Conservation (phyloP, 2,888 invertebrate genomes). For the Bombylius major region DNA sequence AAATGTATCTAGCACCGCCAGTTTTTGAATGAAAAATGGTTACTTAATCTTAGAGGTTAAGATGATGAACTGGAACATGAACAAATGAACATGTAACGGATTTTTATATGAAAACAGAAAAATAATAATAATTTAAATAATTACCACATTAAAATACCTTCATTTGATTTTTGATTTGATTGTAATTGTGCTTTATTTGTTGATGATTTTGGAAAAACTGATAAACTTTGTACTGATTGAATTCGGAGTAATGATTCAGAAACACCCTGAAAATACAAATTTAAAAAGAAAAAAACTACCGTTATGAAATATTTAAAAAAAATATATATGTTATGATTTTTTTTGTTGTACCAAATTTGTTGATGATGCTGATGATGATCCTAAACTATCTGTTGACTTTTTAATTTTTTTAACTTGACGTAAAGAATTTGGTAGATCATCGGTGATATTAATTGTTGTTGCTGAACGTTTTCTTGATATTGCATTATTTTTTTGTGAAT, state of each 20-base stretch:
- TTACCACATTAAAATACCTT: not conserved
- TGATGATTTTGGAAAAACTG: not conserved
- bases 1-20: too few relatives aligned
- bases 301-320: not conserved
- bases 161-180: not conserved
- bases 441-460: not conserved
- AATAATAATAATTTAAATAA: not conserved
- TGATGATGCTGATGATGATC: not conserved
- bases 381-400: not conserved
- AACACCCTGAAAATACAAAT: not conserved
- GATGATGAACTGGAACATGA: too few relatives aligned
- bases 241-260: slow-evolving; percentile 4
- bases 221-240: slow-evolving; percentile 5
- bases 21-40: too few relatives aligned
- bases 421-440: not conserved
- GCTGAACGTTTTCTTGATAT: not conserved
- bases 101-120: too few relatives aligned
- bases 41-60: too few relatives aligned
- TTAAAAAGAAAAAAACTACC: not conserved
- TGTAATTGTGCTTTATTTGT: not conserved
- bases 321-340: too few relatives aligned
- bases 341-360: not conserved
- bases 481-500: not conserved
- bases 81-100: too few relatives aligned
- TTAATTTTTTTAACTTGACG: not conserved